Evolutionary conservation across 2,797 vertebrate genomes (phyloP), one percentile per base, ranked within the genome.

Genomic region (Lagorchestes hirsutus): DNA sequence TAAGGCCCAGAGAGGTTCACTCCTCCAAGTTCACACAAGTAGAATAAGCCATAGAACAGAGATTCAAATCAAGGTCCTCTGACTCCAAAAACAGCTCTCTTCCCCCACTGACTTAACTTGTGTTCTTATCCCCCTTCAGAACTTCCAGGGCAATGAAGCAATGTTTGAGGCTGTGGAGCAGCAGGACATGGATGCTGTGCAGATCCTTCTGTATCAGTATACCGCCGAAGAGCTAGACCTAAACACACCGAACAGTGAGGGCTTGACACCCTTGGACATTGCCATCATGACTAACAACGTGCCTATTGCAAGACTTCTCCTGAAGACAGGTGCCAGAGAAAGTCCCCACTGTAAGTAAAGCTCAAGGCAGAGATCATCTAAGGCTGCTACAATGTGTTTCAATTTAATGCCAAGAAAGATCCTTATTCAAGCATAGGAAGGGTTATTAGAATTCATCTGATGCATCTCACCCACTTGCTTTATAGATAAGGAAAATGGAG

Each of bases 241-340:
- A 94, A 99, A 99, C 98, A 99, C 99, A 0, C 99, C 99, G 3
- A 99, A 99, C 98, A 99, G 99, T 0, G 99, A 99, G 97, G 99
- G 99, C 40, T 97, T 99, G 93, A 99, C 99, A 0, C 99, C 99
- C 6, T 98, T 99, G 91, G 99, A 99, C 97, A 99, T 99, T 55
- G 99, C 99, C 96, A 98, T 99, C 98, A 99, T 99, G 99, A 99
- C 99, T 97, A 99, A 99, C 98, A 99, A 99, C 9, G 98, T 99
- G 54, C 99, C 99, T 95, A 99, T 99, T 93, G 99, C 99, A 91
- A 99, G 99, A 95, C 99, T 99, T 93, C 99, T 99, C 95, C 99
- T 99, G 74, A 99, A 99, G 9, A 99, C 99, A 13, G 99, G 99
- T 3, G 99, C 99, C 97, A 99, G 99, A 98, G 99, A 99, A 98